These are phyloP conservation scores for Catostomus latipinnis DNA, from an alignment of 2,797 vertebrate species.

Conservation along the genomic window DNA sequence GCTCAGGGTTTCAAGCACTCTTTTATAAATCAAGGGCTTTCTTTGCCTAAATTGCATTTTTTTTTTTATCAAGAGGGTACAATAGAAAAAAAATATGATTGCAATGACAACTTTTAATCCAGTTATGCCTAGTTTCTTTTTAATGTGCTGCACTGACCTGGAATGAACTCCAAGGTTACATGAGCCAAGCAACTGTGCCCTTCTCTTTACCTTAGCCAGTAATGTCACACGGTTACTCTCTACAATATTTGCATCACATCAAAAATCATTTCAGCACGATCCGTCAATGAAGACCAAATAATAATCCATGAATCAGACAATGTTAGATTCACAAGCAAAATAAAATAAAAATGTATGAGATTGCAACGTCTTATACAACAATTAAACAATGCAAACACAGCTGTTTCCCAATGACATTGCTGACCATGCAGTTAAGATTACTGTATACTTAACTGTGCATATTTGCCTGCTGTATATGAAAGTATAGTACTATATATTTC, in stretches of 20 bases:
- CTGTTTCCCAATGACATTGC: constrained; percentile 1
- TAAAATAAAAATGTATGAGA: no score
- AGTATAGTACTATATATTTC: no score
- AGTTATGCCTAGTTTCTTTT: constrained; percentile 59
- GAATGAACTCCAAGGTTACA: constrained; percentile 56
- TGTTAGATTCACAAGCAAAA: no score
- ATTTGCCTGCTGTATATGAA: no score
- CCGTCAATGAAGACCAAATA: no score
- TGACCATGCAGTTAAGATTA: background rate
- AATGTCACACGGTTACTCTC: constrained; percentile 21
- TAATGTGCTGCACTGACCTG: constrained; percentile 35
- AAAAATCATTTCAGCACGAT: no score
- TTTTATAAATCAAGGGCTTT: constrained; percentile 67
- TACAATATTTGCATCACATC: background rate
- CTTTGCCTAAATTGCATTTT: constrained; percentile 48
- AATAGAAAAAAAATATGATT: constrained; percentile 59
- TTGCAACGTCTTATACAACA: constrained; percentile 14
- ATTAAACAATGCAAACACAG: constrained; percentile 34
- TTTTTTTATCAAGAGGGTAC: constrained; percentile 52
- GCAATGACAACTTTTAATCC: constrained; percentile 58
- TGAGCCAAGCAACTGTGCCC: constrained; percentile 27
- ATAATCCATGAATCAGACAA: no score
- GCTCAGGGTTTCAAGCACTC: constrained; percentile 57
- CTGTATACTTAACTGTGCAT: background rate
- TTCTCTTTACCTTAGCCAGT: constrained; percentile 30